A percentile compares a stretch with the other conserved stretches of the same genome.
Evolutionary conservation across 2,888 invertebrate species (phyloP).

Genomic region (Lottia gigantea): DNA sequence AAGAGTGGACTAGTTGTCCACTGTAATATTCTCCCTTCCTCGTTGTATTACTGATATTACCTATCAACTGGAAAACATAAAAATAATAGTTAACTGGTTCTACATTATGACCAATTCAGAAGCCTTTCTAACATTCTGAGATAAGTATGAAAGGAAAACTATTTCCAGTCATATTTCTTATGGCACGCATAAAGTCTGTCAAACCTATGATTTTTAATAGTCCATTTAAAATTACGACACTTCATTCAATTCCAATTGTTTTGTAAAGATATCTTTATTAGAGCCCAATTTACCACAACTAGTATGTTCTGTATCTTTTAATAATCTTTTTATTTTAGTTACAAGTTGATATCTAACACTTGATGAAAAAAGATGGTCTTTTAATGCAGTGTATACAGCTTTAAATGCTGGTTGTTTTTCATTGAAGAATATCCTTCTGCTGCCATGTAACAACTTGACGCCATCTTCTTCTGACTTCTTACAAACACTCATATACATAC

Average conservation of each 20-base stretch:
- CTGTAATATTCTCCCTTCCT: no score
- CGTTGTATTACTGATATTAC: no score
- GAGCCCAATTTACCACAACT: neutral
- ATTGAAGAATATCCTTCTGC: conserved; percentile 85
- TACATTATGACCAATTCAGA: no score
- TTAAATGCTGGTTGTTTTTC: conserved; percentile 88
- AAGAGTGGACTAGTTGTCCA: no score
- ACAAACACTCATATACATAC: conserved; percentile 93
- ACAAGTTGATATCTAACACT: neutral
- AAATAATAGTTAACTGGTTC: no score
- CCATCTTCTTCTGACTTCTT: conserved; percentile 78
- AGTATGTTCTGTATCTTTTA: neutral
- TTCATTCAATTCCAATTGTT: neutral
- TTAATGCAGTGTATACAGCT: conserved; percentile 75
- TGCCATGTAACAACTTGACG: conserved; percentile 88
- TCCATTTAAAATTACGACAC: no score
- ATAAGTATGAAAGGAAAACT: no score
- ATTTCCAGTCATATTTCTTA: no score
- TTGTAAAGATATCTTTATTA: neutral
- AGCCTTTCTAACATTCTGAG: no score
- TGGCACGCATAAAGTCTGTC: no score
- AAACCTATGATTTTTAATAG: no score
- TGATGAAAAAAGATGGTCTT: conserved; percentile 24
- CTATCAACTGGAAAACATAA: no score
- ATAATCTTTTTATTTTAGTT: neutral